Evolutionary conservation across 2,113 vertebrate genomes (phyloP).

Genomic region (Eurypyga helias): DNA sequence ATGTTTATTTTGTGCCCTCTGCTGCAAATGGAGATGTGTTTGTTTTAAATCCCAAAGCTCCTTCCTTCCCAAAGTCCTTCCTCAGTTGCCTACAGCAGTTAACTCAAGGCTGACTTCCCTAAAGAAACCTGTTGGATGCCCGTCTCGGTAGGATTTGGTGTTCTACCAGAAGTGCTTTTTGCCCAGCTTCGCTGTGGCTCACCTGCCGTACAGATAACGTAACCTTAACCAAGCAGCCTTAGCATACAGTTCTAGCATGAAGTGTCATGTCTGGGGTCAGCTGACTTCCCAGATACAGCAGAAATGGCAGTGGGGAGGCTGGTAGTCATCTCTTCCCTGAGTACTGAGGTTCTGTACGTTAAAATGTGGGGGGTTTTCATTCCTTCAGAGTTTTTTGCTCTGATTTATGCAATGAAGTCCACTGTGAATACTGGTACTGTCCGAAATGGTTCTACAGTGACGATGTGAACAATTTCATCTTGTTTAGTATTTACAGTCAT

Average conservation of each 20-base stretch:
- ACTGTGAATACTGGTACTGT: neutral
- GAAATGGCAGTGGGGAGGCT: neutral
- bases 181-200: neutral
- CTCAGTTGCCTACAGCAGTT: neutral
- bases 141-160: neutral
- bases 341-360: neutral
- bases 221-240: neutral
- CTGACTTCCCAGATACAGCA: neutral
- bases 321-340: neutral
- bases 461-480: neutral
- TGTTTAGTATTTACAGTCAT: neutral
- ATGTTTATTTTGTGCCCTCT: neutral
- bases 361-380: neutral
- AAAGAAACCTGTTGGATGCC: neutral
- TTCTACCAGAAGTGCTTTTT: neutral
- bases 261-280: neutral
- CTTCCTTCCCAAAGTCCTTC: neutral
- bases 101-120: neutral
- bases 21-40: neutral
- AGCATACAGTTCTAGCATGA: neutral
- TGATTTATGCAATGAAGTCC: neutral
- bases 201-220: neutral
- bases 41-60: neutral
- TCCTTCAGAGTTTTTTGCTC: neutral
- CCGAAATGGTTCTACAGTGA: neutral